Base-by-base conservation (phyloP, 2,888 invertebrate species). In the Stenotaenia linearis region DNA sequence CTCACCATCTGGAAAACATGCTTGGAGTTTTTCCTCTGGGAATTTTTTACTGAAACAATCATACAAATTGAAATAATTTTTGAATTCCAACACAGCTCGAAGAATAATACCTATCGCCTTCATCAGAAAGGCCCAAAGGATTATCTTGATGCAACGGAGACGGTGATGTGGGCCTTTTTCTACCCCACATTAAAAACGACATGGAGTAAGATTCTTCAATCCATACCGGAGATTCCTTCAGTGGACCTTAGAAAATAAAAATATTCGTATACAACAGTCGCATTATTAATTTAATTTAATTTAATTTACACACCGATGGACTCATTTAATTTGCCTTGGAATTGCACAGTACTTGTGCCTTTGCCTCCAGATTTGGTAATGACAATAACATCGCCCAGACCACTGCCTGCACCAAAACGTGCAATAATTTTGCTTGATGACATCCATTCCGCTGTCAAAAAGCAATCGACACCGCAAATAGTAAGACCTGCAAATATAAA, bases 211-310 rank as follows among this genome's bases (percentile, higher is more conserved):
- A 92, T 87, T 99, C 99, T 86, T 99, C 98, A 0, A 98, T 95
- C 98, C 98, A 99, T 3, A 99, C 96, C 6, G 98, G 97, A 83
- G 96, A 97, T 86, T 98, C 98, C 86, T 98, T 98, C 83, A 97
- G 91, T 0, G 98, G 97, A 0, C 95, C 95, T 84, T n/a, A 6
- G 35, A 21, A 6, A 18, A n/a, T 1, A 37, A 25, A 40, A 56
- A 45, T 25, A 35, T 35, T 76, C n/a, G 32, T 37, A 32, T 18
- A 23, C 5, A 40, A 40, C 40, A 18, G 1, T 23, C 7, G 25
- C 6, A 23, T 40, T 12, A 9, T 40, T 23, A 35, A 6, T 5
- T 25, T 25, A 1, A 30, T 6, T 15, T 7, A n/a, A 5, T 0
- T 21, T 6, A 32, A 25, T 7, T 1, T 35, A 30, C 75, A 81